Percentiles rank a stretch among this genome's conserved stretches.
Conservation (phyloP, 2,797 vertebrate species). For the Buceros bicornis region DNA sequence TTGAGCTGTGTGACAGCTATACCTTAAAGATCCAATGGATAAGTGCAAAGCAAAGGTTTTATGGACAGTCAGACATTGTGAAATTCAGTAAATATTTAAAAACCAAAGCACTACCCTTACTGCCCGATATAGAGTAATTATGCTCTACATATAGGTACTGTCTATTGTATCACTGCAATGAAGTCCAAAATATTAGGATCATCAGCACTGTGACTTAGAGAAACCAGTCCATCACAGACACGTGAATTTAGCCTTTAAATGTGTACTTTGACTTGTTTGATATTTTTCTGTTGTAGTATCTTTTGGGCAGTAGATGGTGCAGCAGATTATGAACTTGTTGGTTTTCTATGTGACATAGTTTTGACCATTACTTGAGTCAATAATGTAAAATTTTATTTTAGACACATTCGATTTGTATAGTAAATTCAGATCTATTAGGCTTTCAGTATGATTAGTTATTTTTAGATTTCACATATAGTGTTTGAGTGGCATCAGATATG, state of each 20-base stretch:
- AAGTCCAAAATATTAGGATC: not conserved
- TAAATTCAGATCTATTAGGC: not conserved
- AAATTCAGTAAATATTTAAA: not conserved
- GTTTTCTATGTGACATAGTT: not conserved
- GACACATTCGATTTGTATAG: not conserved
- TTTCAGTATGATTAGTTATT: not conserved
- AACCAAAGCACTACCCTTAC: rapidly evolving
- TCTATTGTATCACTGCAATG: not conserved
- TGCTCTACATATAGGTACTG: rapidly evolving
- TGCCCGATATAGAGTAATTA: not conserved
- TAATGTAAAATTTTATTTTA: not conserved
- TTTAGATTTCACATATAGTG: not conserved
- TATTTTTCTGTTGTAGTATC: not conserved
- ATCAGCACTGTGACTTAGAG: not conserved
- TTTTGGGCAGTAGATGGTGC: slow-evolving; percentile 60
- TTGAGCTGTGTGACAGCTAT: not conserved
- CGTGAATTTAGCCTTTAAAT: not conserved
- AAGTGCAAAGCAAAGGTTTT: not conserved
- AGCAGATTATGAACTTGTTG: slow-evolving; percentile 16
- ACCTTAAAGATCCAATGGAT: not conserved
- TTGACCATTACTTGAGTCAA: not conserved
- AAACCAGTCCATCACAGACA: not conserved
- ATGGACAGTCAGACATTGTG: not conserved
- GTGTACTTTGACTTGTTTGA: not conserved
- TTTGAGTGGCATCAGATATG: not conserved